phyloP scores from a whole-genome alignment of 1,140 invertebrate species.

The Drosophila kurseongensis region DNA sequence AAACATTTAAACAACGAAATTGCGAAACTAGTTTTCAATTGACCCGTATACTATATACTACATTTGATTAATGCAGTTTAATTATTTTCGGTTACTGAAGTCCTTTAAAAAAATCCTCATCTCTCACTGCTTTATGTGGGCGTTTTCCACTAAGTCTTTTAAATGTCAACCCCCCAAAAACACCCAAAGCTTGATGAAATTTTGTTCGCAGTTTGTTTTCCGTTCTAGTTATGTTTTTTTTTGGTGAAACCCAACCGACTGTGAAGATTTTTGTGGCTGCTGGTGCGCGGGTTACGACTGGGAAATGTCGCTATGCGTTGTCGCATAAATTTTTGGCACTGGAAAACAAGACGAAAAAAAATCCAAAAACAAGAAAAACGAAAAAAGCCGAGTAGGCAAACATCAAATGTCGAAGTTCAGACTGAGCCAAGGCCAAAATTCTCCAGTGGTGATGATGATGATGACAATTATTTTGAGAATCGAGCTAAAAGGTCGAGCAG shows the following conservation, averaged over 20 bases:
- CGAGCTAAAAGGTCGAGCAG: conserved; percentile 11
- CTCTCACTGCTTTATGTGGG: conserved; percentile 26
- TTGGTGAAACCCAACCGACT: conserved; percentile 37
- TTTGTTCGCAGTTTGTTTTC: conserved; percentile 17
- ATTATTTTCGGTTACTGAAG: neutral
- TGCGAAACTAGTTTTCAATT: too few relatives aligned
- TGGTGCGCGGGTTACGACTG: conserved; percentile 43
- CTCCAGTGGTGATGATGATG: conserved; percentile 5
- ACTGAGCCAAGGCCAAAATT: conserved; percentile 19
- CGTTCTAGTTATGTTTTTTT: conserved; percentile 1
- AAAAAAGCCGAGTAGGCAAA: neutral
- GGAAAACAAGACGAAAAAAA: conserved; percentile 26
- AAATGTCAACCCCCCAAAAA: conserved; percentile 28
- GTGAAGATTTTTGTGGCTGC: conserved; percentile 50
- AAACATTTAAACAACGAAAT: too few relatives aligned
- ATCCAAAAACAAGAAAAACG: neutral
- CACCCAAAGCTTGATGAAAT: conserved; percentile 18
- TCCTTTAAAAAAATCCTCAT: neutral
- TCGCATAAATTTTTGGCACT: conserved; percentile 45
- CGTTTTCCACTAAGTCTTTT: conserved; percentile 5
- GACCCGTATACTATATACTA: too few relatives aligned
- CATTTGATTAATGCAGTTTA: neutral
- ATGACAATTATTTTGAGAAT: conserved; percentile 24
- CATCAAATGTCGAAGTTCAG: conserved; percentile 47
- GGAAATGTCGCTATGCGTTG: conserved; percentile 52